Base-by-base conservation (phyloP, 2,113 vertebrate species). In the Dipodomys stephensi region DNA sequence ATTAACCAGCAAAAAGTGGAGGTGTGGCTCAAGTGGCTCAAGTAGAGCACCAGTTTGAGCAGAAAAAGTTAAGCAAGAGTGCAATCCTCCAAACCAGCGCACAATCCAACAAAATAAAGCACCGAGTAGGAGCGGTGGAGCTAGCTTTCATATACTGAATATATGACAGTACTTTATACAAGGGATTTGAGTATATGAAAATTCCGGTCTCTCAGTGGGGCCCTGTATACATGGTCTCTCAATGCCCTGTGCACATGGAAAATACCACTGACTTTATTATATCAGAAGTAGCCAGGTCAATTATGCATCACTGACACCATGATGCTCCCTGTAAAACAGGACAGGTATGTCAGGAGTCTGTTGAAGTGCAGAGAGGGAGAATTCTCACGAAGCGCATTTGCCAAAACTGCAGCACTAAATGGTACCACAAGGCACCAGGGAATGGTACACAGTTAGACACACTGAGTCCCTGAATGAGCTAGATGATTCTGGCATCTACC, bases 351-450 rank as follows among this genome's bases (percentile, higher is more conserved):
- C 25, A 49, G 25, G 65, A 0, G 4, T 23, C 19, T 9, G 30
- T 69, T 25, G 28, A 62, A 1, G 27, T 1, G 35, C 68, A 60
- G 5, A 10, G 22, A 71, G 4, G 12, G 25, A 28, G 0, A 11
- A 57, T 57, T 10, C 27, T 23, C 2, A 13, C 0, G 22, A 0
- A 15, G 27, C 35, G 9, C 0, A 18, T 13, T 64, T 44, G n/a
- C 77, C 0, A 3, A 49, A 0, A 30, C 65, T 6, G 8, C 30
- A 0, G 2, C 16, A 3, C 35, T 15, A 25, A 6, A 3, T 5
- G 22, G 16, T 64, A 2, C 20, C n/a, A 22, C 15, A 1, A 64
- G 62, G 3, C 16, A 6, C 49, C 16, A 7, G 32, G n/a, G 6
- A 22, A 4, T 22, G 44, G n/a, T 1, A 4, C 62, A 4, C 18